Evolutionary conservation across 1,140 invertebrate species (phyloP).

Genomic region (Oryctes rhinoceros): DNA sequence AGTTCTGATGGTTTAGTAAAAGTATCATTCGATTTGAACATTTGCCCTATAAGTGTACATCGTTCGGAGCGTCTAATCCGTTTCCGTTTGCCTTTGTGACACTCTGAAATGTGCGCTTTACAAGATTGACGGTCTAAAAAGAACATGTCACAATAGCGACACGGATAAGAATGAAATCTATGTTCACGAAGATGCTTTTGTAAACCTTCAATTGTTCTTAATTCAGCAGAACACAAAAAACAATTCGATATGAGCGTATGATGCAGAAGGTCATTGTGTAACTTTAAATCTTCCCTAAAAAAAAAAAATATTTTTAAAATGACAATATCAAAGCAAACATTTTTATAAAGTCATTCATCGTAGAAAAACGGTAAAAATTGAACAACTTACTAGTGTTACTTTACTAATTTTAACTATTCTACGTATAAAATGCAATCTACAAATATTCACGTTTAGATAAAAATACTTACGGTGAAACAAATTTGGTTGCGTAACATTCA

Average conservation of each 20-base stretch:
- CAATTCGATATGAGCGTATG: constrained; percentile 13
- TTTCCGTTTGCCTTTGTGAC: background rate
- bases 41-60: background rate
- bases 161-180: background rate
- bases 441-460: no score
- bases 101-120: background rate
- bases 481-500: constrained; percentile 9
- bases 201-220: constrained; percentile 1
- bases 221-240: background rate
- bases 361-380: no score
- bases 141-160: background rate
- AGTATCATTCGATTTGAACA: background rate
- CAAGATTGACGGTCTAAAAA: background rate
- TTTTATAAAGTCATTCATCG: no score
- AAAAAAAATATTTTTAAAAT: background rate
- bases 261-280: constrained; percentile 4
- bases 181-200: constrained; percentile 12
- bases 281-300: constrained; percentile 23
- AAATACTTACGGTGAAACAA: constrained; percentile 12
- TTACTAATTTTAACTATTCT: no score
- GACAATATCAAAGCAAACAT: no score
- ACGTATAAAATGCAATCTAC: no score
- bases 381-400: no score
- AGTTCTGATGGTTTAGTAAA: background rate
- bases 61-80: background rate